A percentile compares a stretch with the other conserved stretches of the same genome.
Conservation (phyloP, 2,797 vertebrate genomes). For the Eremophila alpestris region DNA sequence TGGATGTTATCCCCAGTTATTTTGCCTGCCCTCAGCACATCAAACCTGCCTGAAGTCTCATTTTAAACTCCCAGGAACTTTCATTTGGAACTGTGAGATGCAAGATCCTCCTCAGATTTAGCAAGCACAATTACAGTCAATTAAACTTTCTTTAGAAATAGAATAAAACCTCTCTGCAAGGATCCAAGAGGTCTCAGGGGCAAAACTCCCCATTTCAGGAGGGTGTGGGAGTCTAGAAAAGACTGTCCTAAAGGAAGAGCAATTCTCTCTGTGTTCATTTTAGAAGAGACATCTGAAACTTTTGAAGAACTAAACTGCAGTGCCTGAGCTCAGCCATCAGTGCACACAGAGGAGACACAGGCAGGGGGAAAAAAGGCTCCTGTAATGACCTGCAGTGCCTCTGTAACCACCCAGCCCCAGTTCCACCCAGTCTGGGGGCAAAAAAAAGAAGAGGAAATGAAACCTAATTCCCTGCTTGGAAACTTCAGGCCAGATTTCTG, state of each 20-base stretch:
- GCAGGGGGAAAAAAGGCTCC: background rate
- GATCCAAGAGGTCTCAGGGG: background rate
- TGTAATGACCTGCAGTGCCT: background rate
- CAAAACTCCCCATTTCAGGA: background rate
- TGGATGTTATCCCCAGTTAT: background rate
- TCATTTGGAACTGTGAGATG: background rate
- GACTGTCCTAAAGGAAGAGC: background rate
- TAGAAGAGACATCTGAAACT: background rate
- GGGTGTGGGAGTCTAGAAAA: background rate
- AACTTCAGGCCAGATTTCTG: background rate
- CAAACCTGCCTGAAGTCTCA: background rate
- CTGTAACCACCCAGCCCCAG: background rate
- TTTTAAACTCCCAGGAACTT: background rate
- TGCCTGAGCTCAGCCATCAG: background rate
- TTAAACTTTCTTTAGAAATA: background rate
- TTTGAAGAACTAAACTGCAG: background rate
- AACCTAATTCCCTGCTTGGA: slow-evolving; percentile 3
- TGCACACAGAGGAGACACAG: background rate
- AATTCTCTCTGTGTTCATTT: background rate
- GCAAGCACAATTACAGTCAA: background rate
- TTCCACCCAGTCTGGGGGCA: background rate
- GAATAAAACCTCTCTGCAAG: background rate
- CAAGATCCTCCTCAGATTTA: background rate
- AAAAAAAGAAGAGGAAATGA: background rate
- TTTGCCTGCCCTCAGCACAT: background rate